A percentile compares a stretch with the other conserved stretches of the same genome.
Conservation (phyloP, 2,888 invertebrate genomes). For the Sphecodes monilicornis region DNA sequence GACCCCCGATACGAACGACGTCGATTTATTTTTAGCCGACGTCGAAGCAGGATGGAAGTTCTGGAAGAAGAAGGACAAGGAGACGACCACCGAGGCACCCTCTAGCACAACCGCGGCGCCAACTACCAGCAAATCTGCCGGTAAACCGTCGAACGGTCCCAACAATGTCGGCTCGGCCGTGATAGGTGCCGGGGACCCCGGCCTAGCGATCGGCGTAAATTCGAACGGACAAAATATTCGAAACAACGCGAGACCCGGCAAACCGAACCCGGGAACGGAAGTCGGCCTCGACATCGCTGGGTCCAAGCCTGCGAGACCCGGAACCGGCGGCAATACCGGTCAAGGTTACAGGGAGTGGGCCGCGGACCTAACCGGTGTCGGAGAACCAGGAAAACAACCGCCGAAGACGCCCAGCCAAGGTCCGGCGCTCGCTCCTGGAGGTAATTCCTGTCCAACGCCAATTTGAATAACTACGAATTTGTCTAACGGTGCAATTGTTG, state of each 20-base stretch:
- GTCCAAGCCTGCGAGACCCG: conserved; percentile 70
- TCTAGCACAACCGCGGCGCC: conserved; percentile 37
- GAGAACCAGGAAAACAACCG: conserved; percentile 71
- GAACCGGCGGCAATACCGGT: conserved; percentile 67
- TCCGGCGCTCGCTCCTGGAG: conserved; percentile 63
- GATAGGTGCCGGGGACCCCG: conserved; percentile 75
- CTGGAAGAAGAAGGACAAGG: conserved; percentile 75
- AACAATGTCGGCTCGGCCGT: conserved; percentile 69
- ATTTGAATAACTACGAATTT: too few relatives aligned
- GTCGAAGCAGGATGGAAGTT: conserved; percentile 80
- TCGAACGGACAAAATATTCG: conserved; percentile 70
- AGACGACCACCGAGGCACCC: conserved; percentile 44
- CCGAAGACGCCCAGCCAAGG: conserved; percentile 72
- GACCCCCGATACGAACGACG: background rate
- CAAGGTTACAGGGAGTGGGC: conserved; percentile 80
- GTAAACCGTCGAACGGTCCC: conserved; percentile 14
- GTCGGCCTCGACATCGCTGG: conserved; percentile 76
- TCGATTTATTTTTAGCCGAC: conserved; percentile 53
- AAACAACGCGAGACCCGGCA: conserved; percentile 69
- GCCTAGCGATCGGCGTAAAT: conserved; percentile 76
- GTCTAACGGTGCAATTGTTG: background rate
- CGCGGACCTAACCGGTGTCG: conserved; percentile 78
- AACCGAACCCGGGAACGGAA: conserved; percentile 80
- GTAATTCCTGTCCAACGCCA: conserved; percentile 20
- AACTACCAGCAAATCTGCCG: conserved; percentile 33